Conservation (phyloP, 1,140 invertebrate species). For the Trachelipus rathkii region DNA sequence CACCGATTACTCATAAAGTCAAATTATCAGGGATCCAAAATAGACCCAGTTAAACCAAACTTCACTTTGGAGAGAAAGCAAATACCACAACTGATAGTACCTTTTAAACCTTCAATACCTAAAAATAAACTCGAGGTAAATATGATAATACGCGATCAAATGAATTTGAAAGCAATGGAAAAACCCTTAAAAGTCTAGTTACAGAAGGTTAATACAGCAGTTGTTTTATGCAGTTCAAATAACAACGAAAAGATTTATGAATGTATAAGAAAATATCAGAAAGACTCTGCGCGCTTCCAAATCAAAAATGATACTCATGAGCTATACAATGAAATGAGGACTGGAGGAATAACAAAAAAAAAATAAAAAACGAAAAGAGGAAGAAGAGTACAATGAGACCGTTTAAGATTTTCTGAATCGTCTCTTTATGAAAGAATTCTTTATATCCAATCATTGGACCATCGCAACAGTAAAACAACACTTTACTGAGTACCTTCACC, state of each 20-base stretch:
- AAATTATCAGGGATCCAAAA: background rate
- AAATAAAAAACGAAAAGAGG: conserved; percentile 9
- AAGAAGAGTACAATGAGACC: conserved; percentile 24
- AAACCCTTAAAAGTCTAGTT: conserved; percentile 23
- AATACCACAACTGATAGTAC: background rate
- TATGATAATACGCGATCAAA: background rate
- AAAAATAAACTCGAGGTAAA: background rate
- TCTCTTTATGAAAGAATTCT: background rate
- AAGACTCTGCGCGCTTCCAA: conserved; percentile 16
- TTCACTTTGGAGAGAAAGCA: background rate
- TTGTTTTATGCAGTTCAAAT: conserved; percentile 28
- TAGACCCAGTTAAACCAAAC: background rate
- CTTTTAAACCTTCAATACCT: background rate
- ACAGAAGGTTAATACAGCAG: conserved; percentile 20
- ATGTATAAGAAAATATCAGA: conserved; percentile 30
- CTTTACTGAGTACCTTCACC: background rate
- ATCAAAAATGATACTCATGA: conserved; percentile 20
- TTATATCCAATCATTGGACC: background rate
- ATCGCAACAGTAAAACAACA: background rate
- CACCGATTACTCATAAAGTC: background rate
- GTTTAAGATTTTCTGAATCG: conserved; percentile 13
- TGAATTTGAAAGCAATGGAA: conserved; percentile 27
- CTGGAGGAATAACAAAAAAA: background rate
- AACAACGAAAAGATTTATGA: conserved; percentile 23
- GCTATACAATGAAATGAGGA: conserved; percentile 17